Percentiles rank a stretch among this genome's conserved stretches.
These are phyloP conservation scores for Erpobdella octoculata DNA, from an alignment of 2,888 invertebrate species.

Conservation along the genomic window DNA sequence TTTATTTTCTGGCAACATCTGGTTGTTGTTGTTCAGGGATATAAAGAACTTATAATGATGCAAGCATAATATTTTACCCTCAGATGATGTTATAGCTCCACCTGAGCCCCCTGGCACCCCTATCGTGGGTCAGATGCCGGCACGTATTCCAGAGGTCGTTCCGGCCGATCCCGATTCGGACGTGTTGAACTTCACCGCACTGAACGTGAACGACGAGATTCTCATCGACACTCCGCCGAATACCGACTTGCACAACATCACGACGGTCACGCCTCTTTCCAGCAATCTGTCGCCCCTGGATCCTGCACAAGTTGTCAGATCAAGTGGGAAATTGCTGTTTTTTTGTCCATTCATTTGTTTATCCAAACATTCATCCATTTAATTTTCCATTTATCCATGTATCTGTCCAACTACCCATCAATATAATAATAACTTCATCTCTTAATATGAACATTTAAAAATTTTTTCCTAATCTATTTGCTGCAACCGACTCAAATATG, in stretches of 20 bases:
- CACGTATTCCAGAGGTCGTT: no score
- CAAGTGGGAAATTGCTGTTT: background rate
- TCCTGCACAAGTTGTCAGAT: background rate
- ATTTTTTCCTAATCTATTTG: background rate
- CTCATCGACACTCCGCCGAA: background rate
- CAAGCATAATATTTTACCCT: no score
- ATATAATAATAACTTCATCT: background rate
- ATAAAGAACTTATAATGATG: no score
- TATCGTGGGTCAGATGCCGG: no score
- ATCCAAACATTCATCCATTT: background rate
- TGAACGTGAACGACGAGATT: slow-evolving; percentile 5
- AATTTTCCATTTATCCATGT: background rate
- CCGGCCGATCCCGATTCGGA: no score
- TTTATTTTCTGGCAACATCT: no score
- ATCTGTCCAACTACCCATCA: background rate
- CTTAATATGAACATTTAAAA: background rate
- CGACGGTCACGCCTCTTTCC: slow-evolving; percentile 20
- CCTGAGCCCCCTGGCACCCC: no score
- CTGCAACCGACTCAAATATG: no score
- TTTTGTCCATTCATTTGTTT: background rate
- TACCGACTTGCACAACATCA: slow-evolving; percentile 10
- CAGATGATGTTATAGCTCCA: no score
- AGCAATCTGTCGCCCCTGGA: slow-evolving; percentile 17
- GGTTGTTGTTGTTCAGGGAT: no score
- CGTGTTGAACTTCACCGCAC: background rate